phyloP scores from a whole-genome alignment of 1,140 invertebrate genomes.

The Papilio xuthus region DNA sequence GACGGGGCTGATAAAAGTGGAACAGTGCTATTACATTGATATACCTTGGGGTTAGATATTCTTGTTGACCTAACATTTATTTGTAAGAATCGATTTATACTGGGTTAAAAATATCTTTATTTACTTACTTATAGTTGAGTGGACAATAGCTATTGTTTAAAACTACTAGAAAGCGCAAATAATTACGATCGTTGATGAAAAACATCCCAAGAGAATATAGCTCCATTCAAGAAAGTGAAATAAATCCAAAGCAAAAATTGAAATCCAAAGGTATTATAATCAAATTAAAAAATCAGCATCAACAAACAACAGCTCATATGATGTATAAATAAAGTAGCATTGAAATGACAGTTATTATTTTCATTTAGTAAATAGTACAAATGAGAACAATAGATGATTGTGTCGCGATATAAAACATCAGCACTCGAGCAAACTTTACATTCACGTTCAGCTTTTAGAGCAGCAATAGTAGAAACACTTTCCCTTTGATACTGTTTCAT shows the following conservation, averaged over 20 bases:
- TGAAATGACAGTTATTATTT: slow-evolving; percentile 2
- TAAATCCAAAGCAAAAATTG: neutral
- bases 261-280: neutral
- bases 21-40: neutral
- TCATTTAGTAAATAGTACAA: slow-evolving; percentile 9
- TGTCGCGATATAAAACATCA: slow-evolving; percentile 21
- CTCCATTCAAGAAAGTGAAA: no score
- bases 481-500: slow-evolving; percentile 15
- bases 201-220: no score
- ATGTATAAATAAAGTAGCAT: slow-evolving; percentile 3
- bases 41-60: neutral
- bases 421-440: slow-evolving; percentile 7
- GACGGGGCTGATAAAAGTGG: neutral
- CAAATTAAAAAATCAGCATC: neutral
- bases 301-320: neutral
- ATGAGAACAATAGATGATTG: slow-evolving; percentile 18
- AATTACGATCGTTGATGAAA: no score
- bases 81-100: neutral
- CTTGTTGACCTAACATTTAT: neutral
- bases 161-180: no score
- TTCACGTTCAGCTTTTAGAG: neutral
- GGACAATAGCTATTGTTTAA: no score
- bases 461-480: neutral
- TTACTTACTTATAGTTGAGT: neutral
- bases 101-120: neutral